Base-by-base conservation (phyloP, 1,140 invertebrate species). In the Temnothorax nylanderi region DNA sequence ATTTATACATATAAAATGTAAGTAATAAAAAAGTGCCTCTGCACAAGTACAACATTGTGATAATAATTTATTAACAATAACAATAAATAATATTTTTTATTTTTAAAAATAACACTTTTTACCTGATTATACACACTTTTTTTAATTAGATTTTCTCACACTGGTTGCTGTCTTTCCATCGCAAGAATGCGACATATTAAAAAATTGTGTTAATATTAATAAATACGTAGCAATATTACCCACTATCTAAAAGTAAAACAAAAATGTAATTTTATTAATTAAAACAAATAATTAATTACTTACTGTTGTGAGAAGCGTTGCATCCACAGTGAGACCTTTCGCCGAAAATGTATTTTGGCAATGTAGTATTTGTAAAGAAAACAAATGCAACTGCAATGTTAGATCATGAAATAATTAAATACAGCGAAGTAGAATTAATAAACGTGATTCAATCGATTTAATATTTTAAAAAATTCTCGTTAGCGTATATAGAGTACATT, bases 201-300 rank as follows among this genome's bases (percentile, higher is more conserved):
- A 65, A 8, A 65, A 65, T 16, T 65, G 62, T 32, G n/a, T 41
- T 8, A 65, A 41, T 3, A 65, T 65, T 65, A 65, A 3, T 65
- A 65, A 0, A 2, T 65, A 65, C 18, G 7, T 37, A 0, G 62
- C 10, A 41, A 65, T n/a, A 7, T 65, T 65, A 65, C 62, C 34
- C 18, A 65, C 34, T 65, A 65, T 41, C 62, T 65, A n/a, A 65
- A 65, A 37, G 37, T 37, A 37, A 65, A 65, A 64, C 11, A 34
- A 62, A 4, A 65, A 41, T 65, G 2, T 6, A 62, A 8, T 62
- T 62, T 37, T 37, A 41, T 10, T 65, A 65, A 16, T 62, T 32
- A 0, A 65, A 65, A n/a, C 18, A 65, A 37, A 34, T 41, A 37
- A 62, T 32, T 62, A 1, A n/a, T 18, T 41, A 65, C 34, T 37